Base-by-base conservation (phyloP, 2,888 invertebrate species). In the Fissipunctia ypsillon region DNA sequence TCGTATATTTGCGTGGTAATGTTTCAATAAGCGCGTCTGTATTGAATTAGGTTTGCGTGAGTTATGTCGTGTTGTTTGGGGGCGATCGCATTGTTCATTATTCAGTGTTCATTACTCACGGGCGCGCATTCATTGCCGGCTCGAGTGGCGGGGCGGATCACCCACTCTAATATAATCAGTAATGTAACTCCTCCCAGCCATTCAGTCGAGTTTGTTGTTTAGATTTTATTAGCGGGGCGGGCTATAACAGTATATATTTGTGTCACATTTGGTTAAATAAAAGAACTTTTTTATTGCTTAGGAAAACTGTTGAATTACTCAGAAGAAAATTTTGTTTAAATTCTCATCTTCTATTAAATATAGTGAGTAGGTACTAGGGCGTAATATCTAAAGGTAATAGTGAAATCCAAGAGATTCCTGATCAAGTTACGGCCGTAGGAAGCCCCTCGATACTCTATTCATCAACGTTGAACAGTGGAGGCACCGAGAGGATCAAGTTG, bases 21-120 rank as follows among this genome's bases (percentile, higher is more conserved):
- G 77, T 84, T 86, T 87, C 80, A 82, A 80, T 84, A 69, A 76
- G 61, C 65, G 61, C 61, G 69, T 73, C 66, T 76, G 73, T 81
- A 80, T 81, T 80, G 80, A 83, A 85, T 84, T 83, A 87, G 87
- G 81, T 71, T 80, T 76, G 78, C 79, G 81, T 87, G 84, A 87
- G 76, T 87, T 80, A 85, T 87, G 82, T 87, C 77, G 78, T 78
- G 84, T 84, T 87, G 85, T 87, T 88, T 82, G 78, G 76, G 80
- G 78, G 76, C 77, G 73, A 83, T 83, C 80, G 76, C 79, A 80
- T 75, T 83, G 79, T 86, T 87, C 82, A 85, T 88, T 88, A 88
- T 87, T 84, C 87, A 87, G 81, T 77, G 84, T 87, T 88, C 87
- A 89, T 89, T 88, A 88, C 86, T 80, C 84, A 76, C 73, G 68